Conservation (phyloP, 2,797 vertebrate species). For the Merluccius polli region DNA sequence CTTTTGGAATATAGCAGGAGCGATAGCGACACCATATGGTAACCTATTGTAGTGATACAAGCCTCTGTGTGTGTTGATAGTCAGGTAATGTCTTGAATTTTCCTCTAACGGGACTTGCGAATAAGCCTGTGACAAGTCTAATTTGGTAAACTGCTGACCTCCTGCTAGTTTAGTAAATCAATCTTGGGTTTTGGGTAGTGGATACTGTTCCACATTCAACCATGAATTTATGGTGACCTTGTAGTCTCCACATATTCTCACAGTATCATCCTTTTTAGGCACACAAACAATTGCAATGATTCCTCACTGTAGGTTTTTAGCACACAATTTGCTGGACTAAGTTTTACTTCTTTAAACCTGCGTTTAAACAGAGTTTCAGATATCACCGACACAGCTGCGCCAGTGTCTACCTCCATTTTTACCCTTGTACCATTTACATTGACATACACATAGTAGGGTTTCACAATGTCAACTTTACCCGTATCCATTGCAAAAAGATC, state of each 20-base stretch:
- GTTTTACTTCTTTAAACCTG: neutral
- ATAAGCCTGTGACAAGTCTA: neutral
- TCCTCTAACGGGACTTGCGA: neutral
- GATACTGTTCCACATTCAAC: neutral
- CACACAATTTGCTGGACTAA: neutral
- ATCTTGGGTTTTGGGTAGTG: neutral
- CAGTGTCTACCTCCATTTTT: neutral
- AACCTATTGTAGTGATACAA: neutral
- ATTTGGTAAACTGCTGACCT: neutral
- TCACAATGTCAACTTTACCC: constrained; percentile 4
- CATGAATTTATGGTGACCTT: neutral
- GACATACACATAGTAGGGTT: neutral
- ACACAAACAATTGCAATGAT: neutral
- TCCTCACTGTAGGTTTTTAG: neutral
- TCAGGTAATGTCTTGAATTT: neutral
- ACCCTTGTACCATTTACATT: neutral
- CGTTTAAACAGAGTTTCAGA: neutral
- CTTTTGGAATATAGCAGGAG: neutral
- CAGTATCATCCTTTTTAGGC: neutral
- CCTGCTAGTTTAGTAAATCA: neutral
- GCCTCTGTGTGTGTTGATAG: neutral
- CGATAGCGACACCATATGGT: neutral
- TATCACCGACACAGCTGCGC: neutral
- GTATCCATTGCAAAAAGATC: neutral
- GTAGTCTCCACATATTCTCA: neutral